Conservation (phyloP, 37 sponge, comb jelly and placozoan species). For the Hexactinellida sp. region DNA sequence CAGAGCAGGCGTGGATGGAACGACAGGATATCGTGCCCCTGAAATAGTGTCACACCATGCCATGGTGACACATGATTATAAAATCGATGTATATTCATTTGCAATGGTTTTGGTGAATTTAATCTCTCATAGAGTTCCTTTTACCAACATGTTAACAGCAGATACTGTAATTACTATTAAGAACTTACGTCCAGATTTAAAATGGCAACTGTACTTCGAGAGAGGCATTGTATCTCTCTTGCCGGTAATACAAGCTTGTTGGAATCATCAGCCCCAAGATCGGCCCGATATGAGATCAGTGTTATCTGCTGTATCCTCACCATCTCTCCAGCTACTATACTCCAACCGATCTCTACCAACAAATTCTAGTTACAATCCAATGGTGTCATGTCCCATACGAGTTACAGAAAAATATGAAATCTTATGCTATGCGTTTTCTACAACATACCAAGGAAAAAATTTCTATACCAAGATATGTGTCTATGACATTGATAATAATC, state of each 20-base stretch:
- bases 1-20: neutral
- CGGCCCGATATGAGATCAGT: neutral
- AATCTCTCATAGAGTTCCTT: neutral
- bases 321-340: neutral
- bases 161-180: neutral
- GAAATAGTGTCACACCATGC: neutral
- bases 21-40: neutral
- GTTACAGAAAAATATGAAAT: neutral
- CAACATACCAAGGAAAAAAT: neutral
- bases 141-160: neutral
- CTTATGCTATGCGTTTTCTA: neutral
- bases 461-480: neutral
- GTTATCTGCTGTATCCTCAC: neutral
- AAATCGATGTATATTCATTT: neutral
- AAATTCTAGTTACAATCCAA: conserved; percentile 3
- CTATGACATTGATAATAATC: neutral
- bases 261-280: neutral
- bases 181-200: neutral
- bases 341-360: neutral
- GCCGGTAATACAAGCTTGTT: neutral
- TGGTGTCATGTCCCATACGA: neutral
- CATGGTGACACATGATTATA: neutral
- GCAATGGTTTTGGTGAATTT: neutral
- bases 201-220: neutral
- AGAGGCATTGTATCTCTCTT: neutral